Conservation (phyloP, 2,113 vertebrate genomes). For the Azemiops feae region DNA sequence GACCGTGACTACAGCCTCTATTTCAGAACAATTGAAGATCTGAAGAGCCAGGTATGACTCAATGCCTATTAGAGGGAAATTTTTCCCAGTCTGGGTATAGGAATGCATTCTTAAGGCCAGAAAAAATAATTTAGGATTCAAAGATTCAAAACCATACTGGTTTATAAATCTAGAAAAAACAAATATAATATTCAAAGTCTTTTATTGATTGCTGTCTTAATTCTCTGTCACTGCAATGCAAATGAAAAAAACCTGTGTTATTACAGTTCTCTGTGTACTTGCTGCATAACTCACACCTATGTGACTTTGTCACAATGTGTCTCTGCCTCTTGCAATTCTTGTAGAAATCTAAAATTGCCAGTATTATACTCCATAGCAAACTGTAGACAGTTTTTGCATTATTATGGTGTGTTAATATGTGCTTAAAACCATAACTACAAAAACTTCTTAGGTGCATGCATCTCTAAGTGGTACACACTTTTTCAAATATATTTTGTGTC, state of each 20-base stretch:
- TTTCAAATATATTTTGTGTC: background rate
- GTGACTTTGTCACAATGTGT: background rate
- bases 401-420: background rate
- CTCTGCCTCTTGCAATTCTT: background rate
- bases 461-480: background rate
- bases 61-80: background rate
- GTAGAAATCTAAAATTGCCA: background rate
- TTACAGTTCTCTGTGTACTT: background rate
- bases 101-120: background rate
- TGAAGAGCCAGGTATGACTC: slow-evolving; percentile 80
- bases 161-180: background rate
- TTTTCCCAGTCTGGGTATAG: background rate
- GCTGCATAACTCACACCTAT: background rate
- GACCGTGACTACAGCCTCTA: slow-evolving; percentile 83
- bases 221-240: background rate
- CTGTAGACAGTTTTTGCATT: background rate
- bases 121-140: background rate
- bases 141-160: background rate
- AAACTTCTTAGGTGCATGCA: background rate
- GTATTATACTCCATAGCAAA: background rate
- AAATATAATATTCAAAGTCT: background rate
- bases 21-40: slow-evolving; percentile 87
- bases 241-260: background rate
- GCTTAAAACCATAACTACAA: background rate
- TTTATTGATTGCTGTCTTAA: background rate